Conservation (phyloP, 2,113 vertebrate genomes). For the Tapirus terrestris region DNA sequence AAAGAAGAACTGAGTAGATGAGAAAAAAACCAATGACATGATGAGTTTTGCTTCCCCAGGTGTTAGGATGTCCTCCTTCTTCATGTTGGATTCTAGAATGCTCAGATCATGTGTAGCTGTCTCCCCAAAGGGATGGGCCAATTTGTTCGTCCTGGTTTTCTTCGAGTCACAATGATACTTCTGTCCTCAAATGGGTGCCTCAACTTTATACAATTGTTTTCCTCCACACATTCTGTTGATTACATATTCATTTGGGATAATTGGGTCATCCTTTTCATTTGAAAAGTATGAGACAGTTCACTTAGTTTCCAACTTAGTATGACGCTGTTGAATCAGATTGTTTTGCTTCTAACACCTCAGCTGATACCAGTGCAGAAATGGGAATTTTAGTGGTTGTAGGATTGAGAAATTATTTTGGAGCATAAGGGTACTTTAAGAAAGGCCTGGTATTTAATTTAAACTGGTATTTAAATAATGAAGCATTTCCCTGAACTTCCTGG, state of each 20-base stretch:
- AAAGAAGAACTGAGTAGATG: neutral
- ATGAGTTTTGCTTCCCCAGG: neutral
- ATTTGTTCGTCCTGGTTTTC: neutral
- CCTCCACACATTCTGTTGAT: neutral
- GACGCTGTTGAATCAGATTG: neutral
- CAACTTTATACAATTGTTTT: neutral
- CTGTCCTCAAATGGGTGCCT: neutral
- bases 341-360: neutral
- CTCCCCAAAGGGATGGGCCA: neutral
- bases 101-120: neutral
- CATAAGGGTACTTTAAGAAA: neutral
- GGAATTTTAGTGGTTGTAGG: neutral
- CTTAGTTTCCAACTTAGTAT: neutral
- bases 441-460: neutral
- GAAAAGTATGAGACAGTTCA: neutral
- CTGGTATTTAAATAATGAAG: neutral
- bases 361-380: neutral
- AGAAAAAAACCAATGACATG: neutral
- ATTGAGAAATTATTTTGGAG: neutral
- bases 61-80: neutral
- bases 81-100: neutral
- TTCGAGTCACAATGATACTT: neutral
- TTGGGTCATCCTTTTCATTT: neutral
- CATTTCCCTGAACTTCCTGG: neutral
- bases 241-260: neutral